These are phyloP conservation scores for Blera fallax DNA, from an alignment of 2,888 invertebrate genomes.

Conservation along the genomic window DNA sequence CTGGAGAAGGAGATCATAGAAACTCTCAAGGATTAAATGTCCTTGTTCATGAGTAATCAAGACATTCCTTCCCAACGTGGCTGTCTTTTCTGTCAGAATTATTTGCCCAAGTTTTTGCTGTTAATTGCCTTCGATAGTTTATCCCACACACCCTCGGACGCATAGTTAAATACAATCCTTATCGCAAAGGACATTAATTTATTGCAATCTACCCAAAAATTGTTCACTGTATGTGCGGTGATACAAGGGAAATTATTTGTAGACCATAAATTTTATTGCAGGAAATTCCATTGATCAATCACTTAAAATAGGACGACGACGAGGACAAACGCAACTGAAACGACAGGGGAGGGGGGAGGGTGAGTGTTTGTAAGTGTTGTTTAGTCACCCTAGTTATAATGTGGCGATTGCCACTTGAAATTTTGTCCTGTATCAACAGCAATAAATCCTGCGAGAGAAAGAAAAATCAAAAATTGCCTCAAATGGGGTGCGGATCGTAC, in stretches of 20 bases:
- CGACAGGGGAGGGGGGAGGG: not conserved
- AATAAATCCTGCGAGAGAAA: conserved; percentile 42
- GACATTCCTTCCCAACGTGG: too few species aligned
- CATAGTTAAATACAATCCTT: conserved; percentile 42
- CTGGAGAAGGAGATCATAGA: conserved; percentile 24
- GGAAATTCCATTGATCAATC: conserved; percentile 65
- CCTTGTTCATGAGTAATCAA: conserved; percentile 35
- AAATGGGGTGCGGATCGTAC: conserved; percentile 10
- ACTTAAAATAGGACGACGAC: conserved; percentile 53
- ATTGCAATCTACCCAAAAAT: conserved; percentile 41
- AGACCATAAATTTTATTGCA: conserved; percentile 73
- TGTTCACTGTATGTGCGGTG: not conserved
- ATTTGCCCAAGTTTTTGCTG: not conserved
- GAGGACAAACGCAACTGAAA: not conserved
- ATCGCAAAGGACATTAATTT: conserved; percentile 66
- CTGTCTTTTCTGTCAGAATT: conserved; percentile 31
- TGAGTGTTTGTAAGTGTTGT: conserved; percentile 64
- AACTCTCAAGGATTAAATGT: conserved; percentile 47
- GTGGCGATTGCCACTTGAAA: conserved; percentile 71
- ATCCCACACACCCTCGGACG: conserved; percentile 19
- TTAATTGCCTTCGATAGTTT: conserved; percentile 37
- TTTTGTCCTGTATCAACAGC: conserved; percentile 24
- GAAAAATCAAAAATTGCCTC: conserved; percentile 30
- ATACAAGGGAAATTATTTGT: conserved; percentile 67
- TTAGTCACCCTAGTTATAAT: conserved; percentile 65